phyloP scores from a whole-genome alignment of 2,797 vertebrate genomes.

The Hippocampus kuda region DNA sequence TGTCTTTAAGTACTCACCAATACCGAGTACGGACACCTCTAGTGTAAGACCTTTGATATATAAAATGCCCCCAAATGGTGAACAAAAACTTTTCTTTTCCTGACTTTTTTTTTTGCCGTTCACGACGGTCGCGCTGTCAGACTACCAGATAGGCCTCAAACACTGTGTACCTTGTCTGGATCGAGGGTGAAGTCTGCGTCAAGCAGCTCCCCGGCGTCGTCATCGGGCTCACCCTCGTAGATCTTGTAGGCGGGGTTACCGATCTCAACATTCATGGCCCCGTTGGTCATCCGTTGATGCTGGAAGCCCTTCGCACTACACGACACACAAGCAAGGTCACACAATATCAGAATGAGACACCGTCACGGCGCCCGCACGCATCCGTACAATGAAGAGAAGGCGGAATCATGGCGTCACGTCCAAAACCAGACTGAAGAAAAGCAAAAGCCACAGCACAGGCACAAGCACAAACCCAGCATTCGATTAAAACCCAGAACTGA shows the following conservation, averaged over 20 bases:
- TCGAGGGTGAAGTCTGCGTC: conserved; percentile 87
- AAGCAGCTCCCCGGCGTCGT: conserved; percentile 80
- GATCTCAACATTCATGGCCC: conserved; percentile 95
- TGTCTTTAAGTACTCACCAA: too few species aligned
- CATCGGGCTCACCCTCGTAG: conserved; percentile 90
- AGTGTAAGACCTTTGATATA: too few species aligned
- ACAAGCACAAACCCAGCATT: conserved; percentile 53
- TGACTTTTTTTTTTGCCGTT: too few species aligned
- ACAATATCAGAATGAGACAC: conserved; percentile 4
- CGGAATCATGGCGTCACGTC: conserved; percentile 31
- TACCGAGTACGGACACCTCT: too few species aligned
- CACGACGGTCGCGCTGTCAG: too few species aligned
- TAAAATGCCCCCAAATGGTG: too few species aligned
- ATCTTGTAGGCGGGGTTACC: conserved; percentile 98
- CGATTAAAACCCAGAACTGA: conserved; percentile 24
- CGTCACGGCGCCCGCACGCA: neutral
- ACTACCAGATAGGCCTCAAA: neutral
- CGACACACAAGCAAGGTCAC: neutral
- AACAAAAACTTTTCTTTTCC: too few species aligned
- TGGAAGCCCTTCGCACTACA: conserved; percentile 90
- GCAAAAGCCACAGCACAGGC: conserved; percentile 45
- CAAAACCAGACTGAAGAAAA: conserved; percentile 42
- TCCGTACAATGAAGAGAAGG: neutral
- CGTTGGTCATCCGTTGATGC: conserved; percentile 93
- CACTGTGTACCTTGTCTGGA: conserved; percentile 78